Evolutionary conservation across 1,140 invertebrate species (phyloP).

Genomic region (Solen grandis): DNA sequence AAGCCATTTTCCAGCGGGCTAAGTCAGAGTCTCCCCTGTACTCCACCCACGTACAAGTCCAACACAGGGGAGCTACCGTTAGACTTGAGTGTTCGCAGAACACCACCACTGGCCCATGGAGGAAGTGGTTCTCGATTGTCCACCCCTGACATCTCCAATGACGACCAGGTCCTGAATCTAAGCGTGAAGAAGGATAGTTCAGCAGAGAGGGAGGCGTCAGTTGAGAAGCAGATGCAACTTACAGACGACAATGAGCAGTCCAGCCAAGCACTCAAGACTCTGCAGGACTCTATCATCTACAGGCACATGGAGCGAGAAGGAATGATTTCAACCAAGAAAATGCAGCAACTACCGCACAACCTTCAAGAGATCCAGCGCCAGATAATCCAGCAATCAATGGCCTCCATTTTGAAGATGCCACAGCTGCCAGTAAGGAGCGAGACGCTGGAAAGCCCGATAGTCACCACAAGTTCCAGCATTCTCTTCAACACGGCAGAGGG

Average conservation of each 20-base stretch:
- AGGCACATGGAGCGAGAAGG: slow-evolving; percentile 75
- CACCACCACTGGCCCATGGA: slow-evolving; percentile 76
- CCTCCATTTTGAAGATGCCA: slow-evolving; percentile 48
- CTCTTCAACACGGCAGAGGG: background rate
- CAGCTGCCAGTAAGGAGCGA: slow-evolving; percentile 15
- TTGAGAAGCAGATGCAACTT: slow-evolving; percentile 19
- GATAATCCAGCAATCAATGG: slow-evolving; percentile 20
- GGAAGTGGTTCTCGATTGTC: slow-evolving; percentile 59
- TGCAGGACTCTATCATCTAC: slow-evolving; percentile 75
- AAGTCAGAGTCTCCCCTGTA: background rate
- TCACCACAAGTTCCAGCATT: background rate
- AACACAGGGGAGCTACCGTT: slow-evolving; percentile 87
- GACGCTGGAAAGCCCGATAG: background rate
- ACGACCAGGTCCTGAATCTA: slow-evolving; percentile 74
- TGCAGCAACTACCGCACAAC: background rate
- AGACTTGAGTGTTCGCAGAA: slow-evolving; percentile 90
- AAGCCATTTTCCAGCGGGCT: slow-evolving; percentile 35
- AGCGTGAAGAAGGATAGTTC: slow-evolving; percentile 62
- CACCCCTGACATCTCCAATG: slow-evolving; percentile 54
- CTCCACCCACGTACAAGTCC: background rate
- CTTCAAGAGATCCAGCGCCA: slow-evolving; percentile 38
- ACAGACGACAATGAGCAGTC: slow-evolving; percentile 1
- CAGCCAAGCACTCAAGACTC: slow-evolving; percentile 42
- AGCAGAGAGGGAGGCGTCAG: slow-evolving; percentile 26
- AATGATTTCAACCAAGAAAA: slow-evolving; percentile 12